A percentile compares a stretch with the other conserved stretches of the same genome.
Conservation (phyloP, 2,888 invertebrate species). For the Clepsis dumicolana region DNA sequence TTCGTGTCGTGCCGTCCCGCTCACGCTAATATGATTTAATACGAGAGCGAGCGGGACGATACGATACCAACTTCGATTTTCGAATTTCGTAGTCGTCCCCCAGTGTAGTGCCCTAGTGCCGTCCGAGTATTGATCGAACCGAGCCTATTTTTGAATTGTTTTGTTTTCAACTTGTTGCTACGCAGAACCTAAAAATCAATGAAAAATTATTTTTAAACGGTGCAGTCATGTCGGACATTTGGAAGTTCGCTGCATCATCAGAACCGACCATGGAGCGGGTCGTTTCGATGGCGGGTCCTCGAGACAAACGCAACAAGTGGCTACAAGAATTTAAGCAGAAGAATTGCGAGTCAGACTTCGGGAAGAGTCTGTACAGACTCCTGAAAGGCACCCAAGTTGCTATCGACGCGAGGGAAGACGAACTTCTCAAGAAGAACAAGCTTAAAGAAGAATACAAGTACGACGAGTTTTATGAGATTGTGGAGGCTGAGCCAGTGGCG, state of each 20-base stretch:
- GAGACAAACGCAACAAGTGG: conserved; percentile 61
- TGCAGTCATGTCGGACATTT: conserved; percentile 57
- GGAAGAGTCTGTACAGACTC: conserved; percentile 28
- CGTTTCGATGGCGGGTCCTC: conserved; percentile 51
- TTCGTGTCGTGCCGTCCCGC: too few species aligned
- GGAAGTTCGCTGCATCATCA: conserved; percentile 60
- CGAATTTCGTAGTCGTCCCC: too few species aligned
- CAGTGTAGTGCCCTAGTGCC: too few species aligned
- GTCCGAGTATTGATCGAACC: conserved; percentile 11
- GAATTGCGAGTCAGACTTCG: conserved; percentile 39
- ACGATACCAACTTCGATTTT: too few species aligned
- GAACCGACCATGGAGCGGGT: conserved; percentile 49
- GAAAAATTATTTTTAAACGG: background rate
- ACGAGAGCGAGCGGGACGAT: too few species aligned
- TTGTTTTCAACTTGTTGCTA: conserved; percentile 6
- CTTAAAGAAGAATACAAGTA: background rate
- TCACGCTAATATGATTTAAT: too few species aligned
- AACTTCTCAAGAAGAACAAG: conserved; percentile 33
- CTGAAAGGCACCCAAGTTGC: conserved; percentile 25
- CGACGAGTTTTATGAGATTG: conserved; percentile 49
- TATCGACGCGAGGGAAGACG: conserved; percentile 31
- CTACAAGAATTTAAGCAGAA: conserved; percentile 53
- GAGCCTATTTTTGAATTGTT: conserved; percentile 14
- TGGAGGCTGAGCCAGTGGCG: conserved; percentile 55
- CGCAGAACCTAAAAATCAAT: conserved; percentile 16